Base-by-base conservation (phyloP, 2,888 invertebrate species). In the Luperina nickerlii region DNA sequence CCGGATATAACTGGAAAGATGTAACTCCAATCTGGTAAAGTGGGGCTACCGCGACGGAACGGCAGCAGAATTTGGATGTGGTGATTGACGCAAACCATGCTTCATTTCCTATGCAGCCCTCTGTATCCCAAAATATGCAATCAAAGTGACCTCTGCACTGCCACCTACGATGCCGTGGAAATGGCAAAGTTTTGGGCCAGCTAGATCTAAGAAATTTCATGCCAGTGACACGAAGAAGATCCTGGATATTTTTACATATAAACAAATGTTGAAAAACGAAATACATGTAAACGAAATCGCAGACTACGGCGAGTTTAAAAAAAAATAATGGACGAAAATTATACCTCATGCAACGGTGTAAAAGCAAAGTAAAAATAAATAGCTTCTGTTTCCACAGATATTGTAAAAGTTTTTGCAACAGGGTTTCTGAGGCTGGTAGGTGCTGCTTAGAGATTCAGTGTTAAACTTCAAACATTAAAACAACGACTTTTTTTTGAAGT, bases 371-470 rank as follows among this genome's bases (percentile, higher is more conserved):
- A 82, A 86, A 88, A 82, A 85, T 42, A 72, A 77, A 88, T 68
- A 73, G 74, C 71, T n/a, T 51, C 78, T 76, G 60, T 88, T 81
- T 85, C 70, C 75, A 75, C 78, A 73, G 38, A 84, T 81, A 86
- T 83, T 86, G 81, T 86, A 72, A 86, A 88, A 88, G 81, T 88
- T 88, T 81, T 76, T 76, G 62, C 70, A 75, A 79, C 79, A 84
- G 32, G 69, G 42, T 82, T 82, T 77, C 57, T 62, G 57, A 73
- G 70, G 75, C 77, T 76, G 78, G 78, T 79, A 76, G 68, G 69
- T 69, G 72, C 68, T 72, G 60, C 70, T 87, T 73, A 79, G 73
- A 75, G 57, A 78, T 79, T 86, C 84, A 81, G 69, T 63, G 79
- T 82, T 74, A 66, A 88, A 86, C 84, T 88, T 88, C 54, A 54